phyloP scores from a whole-genome alignment of 1,140 invertebrate species.

The Lycorma delicatula region DNA sequence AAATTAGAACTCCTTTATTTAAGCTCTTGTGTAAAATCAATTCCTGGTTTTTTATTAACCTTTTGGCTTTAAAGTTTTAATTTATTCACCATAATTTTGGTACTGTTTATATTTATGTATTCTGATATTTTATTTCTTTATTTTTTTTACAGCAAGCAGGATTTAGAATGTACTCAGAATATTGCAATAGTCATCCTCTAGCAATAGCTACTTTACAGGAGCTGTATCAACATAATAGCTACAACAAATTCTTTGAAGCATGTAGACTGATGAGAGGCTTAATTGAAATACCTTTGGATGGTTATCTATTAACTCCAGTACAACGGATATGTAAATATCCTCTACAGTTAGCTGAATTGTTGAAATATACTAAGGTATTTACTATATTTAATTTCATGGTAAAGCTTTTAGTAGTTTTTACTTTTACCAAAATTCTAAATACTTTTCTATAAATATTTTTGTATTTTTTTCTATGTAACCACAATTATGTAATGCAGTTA shows the following conservation, averaged over 20 bases:
- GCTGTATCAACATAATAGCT: slow-evolving; percentile 61
- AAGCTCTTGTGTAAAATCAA: too few relatives aligned
- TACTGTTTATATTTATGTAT: too few relatives aligned
- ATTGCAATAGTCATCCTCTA: slow-evolving; percentile 83
- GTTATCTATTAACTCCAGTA: slow-evolving; percentile 79
- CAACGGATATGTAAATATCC: slow-evolving; percentile 92
- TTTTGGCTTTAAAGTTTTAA: too few relatives aligned
- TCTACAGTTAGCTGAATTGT: slow-evolving; percentile 73
- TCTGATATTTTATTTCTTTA: too few relatives aligned
- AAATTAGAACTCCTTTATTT: too few relatives aligned
- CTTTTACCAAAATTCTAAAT: not conserved
- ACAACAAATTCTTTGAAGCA: slow-evolving; percentile 76
- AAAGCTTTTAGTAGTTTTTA: not conserved
- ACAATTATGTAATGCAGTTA: too few relatives aligned
- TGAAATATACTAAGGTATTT: slow-evolving; percentile 59
- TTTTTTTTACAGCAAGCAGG: slow-evolving; percentile 61
- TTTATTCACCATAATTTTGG: too few relatives aligned
- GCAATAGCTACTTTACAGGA: slow-evolving; percentile 65
- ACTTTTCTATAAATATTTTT: not conserved
- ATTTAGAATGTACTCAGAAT: slow-evolving; percentile 83
- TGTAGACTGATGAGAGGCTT: slow-evolving; percentile 70
- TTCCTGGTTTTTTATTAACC: too few relatives aligned
- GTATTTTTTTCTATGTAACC: not conserved
- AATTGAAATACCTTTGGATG: slow-evolving; percentile 79
- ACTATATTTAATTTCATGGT: not conserved